These are phyloP conservation scores for Platyscapa corneri DNA, from an alignment of 1,140 invertebrate species.

Conservation along the genomic window DNA sequence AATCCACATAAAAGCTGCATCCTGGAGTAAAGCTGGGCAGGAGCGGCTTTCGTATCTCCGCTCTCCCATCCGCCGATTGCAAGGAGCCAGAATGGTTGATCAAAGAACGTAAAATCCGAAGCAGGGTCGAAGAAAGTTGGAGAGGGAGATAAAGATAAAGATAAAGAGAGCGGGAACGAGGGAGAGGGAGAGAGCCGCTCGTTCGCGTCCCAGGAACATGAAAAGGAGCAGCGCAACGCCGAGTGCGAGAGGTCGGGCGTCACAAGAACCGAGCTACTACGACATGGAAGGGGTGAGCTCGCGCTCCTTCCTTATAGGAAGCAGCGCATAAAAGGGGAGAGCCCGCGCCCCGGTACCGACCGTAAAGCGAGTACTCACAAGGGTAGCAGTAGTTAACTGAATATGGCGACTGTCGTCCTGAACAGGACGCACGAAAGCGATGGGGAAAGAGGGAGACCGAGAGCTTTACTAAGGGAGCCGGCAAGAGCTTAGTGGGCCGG, in stretches of 20 bases:
- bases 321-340: conserved; percentile 37
- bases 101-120: conserved; percentile 57
- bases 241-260: conserved; percentile 17
- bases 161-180: not conserved
- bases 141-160: not conserved
- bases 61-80: conserved; percentile 37
- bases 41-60: not conserved
- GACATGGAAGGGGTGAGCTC: not conserved
- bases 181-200: not conserved
- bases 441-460: conserved; percentile 48
- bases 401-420: conserved; percentile 44
- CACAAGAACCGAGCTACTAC: not conserved
- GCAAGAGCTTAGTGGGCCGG: conserved; percentile 4
- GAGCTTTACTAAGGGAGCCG: conserved; percentile 6
- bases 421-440: not conserved
- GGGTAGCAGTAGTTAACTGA: conserved; percentile 46
- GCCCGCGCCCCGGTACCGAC: not conserved
- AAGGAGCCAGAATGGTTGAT: conserved; percentile 58
- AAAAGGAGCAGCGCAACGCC: conserved; percentile 15
- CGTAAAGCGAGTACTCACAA: conserved; percentile 39
- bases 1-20: conserved; percentile 50
- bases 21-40: not conserved
- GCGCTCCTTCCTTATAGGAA: conserved; percentile 26
- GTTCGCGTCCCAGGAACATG: not conserved
- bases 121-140: not conserved